phyloP scores from a whole-genome alignment of 2,113 vertebrate species.

The Entosphenus tridentatus region DNA sequence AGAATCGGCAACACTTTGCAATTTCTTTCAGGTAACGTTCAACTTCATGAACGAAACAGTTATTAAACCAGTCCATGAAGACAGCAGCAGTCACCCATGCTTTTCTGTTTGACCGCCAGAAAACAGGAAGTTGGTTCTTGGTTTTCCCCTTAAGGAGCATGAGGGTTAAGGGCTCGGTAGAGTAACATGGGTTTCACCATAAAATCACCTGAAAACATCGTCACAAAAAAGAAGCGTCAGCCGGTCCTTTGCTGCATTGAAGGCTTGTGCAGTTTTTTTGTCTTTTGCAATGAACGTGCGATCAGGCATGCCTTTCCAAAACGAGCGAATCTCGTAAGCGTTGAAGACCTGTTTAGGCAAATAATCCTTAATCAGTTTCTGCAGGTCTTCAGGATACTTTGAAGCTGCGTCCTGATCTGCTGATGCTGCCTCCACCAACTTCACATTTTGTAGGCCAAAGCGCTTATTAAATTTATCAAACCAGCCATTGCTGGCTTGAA shows the following conservation, averaged over 20 bases:
- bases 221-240: conserved; percentile 8
- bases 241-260: conserved; percentile 10
- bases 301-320: conserved; percentile 9
- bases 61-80: conserved; percentile 8
- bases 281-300: conserved; percentile 8
- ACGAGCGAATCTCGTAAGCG: conserved; percentile 6
- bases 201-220: neutral
- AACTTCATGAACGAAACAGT: conserved; percentile 7
- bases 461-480: conserved; percentile 8
- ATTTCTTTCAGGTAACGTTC: conserved; percentile 6
- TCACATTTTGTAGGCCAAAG: conserved; percentile 1
- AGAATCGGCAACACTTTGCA: conserved; percentile 8
- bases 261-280: conserved; percentile 2
- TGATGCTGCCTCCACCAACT: neutral
- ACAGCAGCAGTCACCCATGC: conserved; percentile 7
- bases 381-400: neutral
- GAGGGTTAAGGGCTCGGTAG: conserved; percentile 2
- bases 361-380: conserved; percentile 6
- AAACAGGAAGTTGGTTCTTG: conserved; percentile 5
- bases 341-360: conserved; percentile 8
- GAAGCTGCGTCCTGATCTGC: neutral
- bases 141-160: conserved; percentile 2
- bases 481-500: conserved; percentile 8
- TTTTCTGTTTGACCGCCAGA: conserved; percentile 6
- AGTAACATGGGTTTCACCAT: conserved; percentile 7